phyloP scores from a whole-genome alignment of 2,888 invertebrate genomes.

The Hirudinaria manillensis region DNA sequence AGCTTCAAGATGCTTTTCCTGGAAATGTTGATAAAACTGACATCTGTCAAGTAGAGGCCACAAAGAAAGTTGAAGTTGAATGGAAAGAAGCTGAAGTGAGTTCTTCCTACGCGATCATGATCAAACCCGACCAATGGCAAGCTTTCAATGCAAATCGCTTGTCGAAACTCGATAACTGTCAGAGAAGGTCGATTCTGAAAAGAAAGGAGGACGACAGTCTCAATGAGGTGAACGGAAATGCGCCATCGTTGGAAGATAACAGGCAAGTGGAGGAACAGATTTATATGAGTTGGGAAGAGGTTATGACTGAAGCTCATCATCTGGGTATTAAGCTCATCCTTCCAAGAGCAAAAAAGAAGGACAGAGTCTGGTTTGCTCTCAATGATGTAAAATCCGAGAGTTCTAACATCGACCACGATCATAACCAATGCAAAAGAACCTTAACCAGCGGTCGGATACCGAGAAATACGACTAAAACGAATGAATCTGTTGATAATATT shows the following conservation, averaged over 20 bases:
- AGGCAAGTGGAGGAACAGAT: not conserved
- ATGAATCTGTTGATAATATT: not conserved
- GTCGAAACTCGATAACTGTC: not conserved
- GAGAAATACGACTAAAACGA: not conserved
- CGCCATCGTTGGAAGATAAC: not conserved
- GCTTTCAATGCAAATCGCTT: not conserved
- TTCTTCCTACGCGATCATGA: slow-evolving; percentile 3
- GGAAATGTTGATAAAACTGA: slow-evolving; percentile 13
- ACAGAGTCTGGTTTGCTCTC: slow-evolving; percentile 21
- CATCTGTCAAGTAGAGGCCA: not conserved
- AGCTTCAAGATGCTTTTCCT: not conserved
- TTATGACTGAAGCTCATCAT: slow-evolving; percentile 8
- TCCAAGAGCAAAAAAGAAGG: slow-evolving; percentile 14
- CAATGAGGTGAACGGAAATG: not conserved
- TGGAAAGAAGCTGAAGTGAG: not conserved
- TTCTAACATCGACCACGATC: too few relatives aligned
- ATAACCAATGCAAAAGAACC: too few relatives aligned
- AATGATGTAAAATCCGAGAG: too few relatives aligned
- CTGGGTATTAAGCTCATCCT: slow-evolving; percentile 17
- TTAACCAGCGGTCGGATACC: too few relatives aligned
- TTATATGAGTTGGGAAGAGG: slow-evolving; percentile 25
- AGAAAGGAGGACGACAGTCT: too few relatives aligned
- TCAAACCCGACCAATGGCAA: slow-evolving; percentile 1
- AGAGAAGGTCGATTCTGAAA: not conserved
- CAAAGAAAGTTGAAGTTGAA: not conserved